Conservation (phyloP, 1,140 invertebrate species). For the Drosophila baimaii region DNA sequence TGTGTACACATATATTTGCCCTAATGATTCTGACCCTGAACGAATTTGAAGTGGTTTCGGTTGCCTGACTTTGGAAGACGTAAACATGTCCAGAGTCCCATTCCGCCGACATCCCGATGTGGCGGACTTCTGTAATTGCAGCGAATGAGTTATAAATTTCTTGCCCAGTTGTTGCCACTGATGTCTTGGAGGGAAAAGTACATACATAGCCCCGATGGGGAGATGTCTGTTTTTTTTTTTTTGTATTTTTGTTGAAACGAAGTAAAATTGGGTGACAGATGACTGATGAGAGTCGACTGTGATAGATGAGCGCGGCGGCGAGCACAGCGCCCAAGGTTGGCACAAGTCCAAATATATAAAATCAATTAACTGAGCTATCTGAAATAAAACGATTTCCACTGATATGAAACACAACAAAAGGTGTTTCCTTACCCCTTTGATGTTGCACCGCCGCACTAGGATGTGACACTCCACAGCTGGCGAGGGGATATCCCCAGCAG, state of each 20-base stretch:
- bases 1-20: conserved; percentile 31
- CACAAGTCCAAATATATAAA: conserved; percentile 10
- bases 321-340: conserved; percentile 12
- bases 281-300: conserved; percentile 21
- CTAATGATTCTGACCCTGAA: conserved; percentile 75
- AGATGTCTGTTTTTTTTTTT: conserved; percentile 5
- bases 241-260: background rate
- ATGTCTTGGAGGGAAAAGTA: background rate
- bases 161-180: conserved; percentile 19
- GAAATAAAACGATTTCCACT: conserved; percentile 2
- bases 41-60: conserved; percentile 72
- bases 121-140: conserved; percentile 56
- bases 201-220: background rate
- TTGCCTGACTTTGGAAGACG: conserved; percentile 23
- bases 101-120: conserved; percentile 10
- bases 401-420: conserved; percentile 13
- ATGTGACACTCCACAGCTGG: conserved; percentile 13
- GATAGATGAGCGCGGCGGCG: conserved; percentile 14
- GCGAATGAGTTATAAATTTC: conserved; percentile 46
- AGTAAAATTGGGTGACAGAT: conserved; percentile 26
- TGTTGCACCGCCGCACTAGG: conserved; percentile 1
- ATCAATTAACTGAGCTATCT: conserved; percentile 9
- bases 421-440: conserved; percentile 17
- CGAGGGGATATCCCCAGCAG: background rate
- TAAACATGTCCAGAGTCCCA: conserved; percentile 52